Base-by-base conservation (phyloP, 1,140 invertebrate genomes). In the Propsilocerus akamusi region DNA sequence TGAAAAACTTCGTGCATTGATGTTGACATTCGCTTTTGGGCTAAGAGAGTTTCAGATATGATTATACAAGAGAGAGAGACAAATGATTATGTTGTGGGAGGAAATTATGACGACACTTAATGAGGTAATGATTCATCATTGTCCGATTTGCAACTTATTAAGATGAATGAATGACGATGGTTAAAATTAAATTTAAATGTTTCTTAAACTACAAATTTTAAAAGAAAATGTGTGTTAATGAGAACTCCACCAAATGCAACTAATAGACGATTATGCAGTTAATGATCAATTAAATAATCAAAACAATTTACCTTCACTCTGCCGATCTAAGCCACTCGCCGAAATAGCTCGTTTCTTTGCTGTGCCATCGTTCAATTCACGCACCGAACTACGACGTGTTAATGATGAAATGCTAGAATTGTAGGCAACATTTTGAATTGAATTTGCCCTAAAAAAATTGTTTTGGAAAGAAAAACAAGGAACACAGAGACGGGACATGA, bases 281-380 rank as follows among this genome's bases (percentile, higher is more conserved):
- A 48, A 53, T 25, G 17, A 47, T 23, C 49, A 51, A 53, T 28
- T 17, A 51, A 53, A 52, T 47, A 50, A 23, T 23, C 53, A 47
- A n/a, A 50, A 51, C 60, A 37, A 66, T 72, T 71, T 60, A 81
- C 78, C 77, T 74, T 80, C 77, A 49, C 73, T 71, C 56, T 78
- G 77, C 55, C 81, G 71, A 60, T 84, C 79, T 49, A 83, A 71
- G 25, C 77, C 78, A 51, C 78, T 74, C 26, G 81, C 81, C 47
- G 81, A 84, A 47, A 79, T 81, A 47, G 81, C 80, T 57, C 82
- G 74, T 71, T 89, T 88, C 64, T 86, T 88, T 62, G 80, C 81
- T n/a, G 34, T 20, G 57, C 78, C 81, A 53, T 81, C 81, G 56
- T 76, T 74, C 50, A 86, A 69, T 59, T 88, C 85, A 34, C 85